Conservation (phyloP, 2,797 vertebrate genomes). For the Gymnoscopelus microlampas region DNA sequence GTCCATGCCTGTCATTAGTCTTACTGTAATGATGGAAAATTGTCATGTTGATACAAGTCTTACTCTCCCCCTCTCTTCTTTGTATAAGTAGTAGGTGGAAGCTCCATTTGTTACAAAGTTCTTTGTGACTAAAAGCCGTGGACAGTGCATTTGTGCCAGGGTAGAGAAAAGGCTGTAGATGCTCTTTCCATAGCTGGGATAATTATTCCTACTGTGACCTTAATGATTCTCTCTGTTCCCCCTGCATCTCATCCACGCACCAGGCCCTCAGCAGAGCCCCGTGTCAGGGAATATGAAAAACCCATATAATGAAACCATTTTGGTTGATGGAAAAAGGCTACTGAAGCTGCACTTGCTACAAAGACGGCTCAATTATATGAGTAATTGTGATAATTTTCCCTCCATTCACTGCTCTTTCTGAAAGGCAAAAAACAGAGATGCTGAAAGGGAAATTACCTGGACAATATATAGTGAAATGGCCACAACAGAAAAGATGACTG, state of each 20-base stretch:
- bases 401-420: slow-evolving; percentile 99
- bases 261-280: slow-evolving; percentile 95
- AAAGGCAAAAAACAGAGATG: slow-evolving; percentile 97
- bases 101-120: slow-evolving; percentile 99
- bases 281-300: slow-evolving; percentile 99
- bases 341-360: slow-evolving; percentile 99
- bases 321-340: slow-evolving; percentile 99
- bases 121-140: slow-evolving; percentile 99
- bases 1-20: slow-evolving; percentile 99
- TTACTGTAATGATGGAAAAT: slow-evolving; percentile 99
- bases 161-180: slow-evolving; percentile 98
- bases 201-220: slow-evolving; percentile 99
- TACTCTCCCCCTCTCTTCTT: slow-evolving; percentile 86
- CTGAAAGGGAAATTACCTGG: slow-evolving; percentile 99
- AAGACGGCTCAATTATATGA: slow-evolving; percentile 99
- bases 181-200: slow-evolving; percentile 99
- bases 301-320: slow-evolving; percentile 99
- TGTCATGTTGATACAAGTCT: slow-evolving; percentile 99
- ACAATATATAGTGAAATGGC: slow-evolving; percentile 96
- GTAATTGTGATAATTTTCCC: slow-evolving; percentile 99
- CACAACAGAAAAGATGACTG: slow-evolving; percentile 92
- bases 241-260: slow-evolving; percentile 99
- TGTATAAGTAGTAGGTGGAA: slow-evolving; percentile 99
- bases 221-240: slow-evolving; percentile 99
- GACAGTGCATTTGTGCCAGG: slow-evolving; percentile 99